Conservation (phyloP, 2,797 vertebrate species). For the Enteromius mattozi region DNA sequence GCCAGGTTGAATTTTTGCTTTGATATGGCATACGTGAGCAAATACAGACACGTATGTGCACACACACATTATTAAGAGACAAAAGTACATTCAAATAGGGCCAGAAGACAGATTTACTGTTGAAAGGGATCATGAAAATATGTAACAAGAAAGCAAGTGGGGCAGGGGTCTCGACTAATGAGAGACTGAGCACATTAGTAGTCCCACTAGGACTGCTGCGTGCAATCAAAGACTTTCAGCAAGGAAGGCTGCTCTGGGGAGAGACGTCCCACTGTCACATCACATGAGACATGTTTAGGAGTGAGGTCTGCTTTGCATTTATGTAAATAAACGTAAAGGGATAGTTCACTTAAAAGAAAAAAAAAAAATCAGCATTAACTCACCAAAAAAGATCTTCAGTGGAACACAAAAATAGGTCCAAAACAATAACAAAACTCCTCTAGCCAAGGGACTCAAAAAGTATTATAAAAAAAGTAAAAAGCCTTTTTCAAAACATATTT, state of each 20-base stretch:
- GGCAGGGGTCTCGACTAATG: slow-evolving; percentile 43
- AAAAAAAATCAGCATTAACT: no score
- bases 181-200: slow-evolving; percentile 36
- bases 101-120: slow-evolving; percentile 25
- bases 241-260: slow-evolving; percentile 11
- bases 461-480: neutral
- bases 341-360: neutral
- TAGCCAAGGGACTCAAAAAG: neutral
- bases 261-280: slow-evolving; percentile 10
- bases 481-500: neutral
- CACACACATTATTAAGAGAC: slow-evolving; percentile 15
- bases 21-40: slow-evolving; percentile 13
- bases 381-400: neutral
- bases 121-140: slow-evolving; percentile 22
- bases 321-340: neutral
- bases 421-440: neutral
- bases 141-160: slow-evolving; percentile 18
- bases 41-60: neutral
- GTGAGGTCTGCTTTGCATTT: neutral
- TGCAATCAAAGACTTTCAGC: slow-evolving; percentile 46
- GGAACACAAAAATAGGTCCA: neutral
- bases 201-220: slow-evolving; percentile 27
- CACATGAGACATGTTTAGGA: slow-evolving; percentile 9
- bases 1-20: slow-evolving; percentile 34
- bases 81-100: neutral